phyloP scores from a whole-genome alignment of 2,888 invertebrate genomes.

The Tachina grossa region DNA sequence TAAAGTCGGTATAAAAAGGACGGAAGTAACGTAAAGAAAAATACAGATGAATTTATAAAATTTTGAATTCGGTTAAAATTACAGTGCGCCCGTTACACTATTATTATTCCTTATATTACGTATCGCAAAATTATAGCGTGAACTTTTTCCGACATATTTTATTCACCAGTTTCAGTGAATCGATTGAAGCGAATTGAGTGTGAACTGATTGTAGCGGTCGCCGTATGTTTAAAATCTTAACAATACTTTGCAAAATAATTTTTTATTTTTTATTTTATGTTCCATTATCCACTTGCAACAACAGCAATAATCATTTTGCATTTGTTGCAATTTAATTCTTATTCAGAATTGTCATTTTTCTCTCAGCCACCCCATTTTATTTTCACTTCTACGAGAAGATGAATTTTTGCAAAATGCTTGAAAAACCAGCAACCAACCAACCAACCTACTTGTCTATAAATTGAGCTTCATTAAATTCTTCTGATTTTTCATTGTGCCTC shows the following conservation, averaged over 20 bases:
- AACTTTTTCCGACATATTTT: no score
- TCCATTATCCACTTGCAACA: constrained; percentile 37
- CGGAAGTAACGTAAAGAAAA: no score
- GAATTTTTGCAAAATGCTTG: constrained; percentile 45
- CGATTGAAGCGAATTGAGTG: no score
- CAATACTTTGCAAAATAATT: neutral
- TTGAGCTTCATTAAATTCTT: constrained; percentile 69
- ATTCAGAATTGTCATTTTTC: constrained; percentile 6
- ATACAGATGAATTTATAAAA: no score
- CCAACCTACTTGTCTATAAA: constrained; percentile 60
- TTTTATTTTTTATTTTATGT: neutral
- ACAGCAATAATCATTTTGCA: constrained; percentile 62
- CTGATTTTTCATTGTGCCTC: constrained; percentile 55
- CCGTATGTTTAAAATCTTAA: neutral
- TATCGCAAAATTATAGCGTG: no score
- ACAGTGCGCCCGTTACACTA: no score
- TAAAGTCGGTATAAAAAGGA: no score
- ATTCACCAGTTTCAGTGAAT: no score
- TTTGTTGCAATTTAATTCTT: constrained; percentile 64
- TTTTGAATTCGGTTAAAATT: no score
- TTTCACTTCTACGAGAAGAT: constrained; percentile 34
- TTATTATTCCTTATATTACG: no score
- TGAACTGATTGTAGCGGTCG: neutral
- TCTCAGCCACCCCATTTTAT: constrained; percentile 8
- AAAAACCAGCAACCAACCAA: constrained; percentile 22